Base-by-base conservation (phyloP, 2,113 vertebrate species). In the Piprites chloris region DNA sequence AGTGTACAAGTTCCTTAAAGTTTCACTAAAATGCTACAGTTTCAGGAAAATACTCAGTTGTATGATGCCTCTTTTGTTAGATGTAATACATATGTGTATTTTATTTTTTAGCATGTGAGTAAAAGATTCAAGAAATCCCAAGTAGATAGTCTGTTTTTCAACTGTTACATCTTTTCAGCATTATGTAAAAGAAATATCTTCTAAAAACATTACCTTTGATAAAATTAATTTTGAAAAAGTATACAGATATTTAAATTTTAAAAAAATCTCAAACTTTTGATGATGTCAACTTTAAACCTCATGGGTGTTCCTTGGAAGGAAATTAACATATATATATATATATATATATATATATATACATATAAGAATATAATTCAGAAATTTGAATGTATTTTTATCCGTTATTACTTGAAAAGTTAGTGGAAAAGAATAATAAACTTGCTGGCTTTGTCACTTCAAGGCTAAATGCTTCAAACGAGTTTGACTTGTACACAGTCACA, bases 101-200 rank as follows among this genome's bases (percentile, higher is more conserved):
- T 58, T 7, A 33, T 35, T 22, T 63, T 72, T 66, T 46, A 22
- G 1, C 2, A 7, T 41, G 8, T 0, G 2, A 33, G 6, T 81
- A 3, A 81, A 79, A 89, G 22, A 49, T 37, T 62, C 8, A 83
- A 93, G 32, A 85, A 69, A 83, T 85, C 88, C 41, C 35, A 67
- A 65, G 33, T 27, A 63, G 35, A 47, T 89, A 53, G 23, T 17
- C 44, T 92, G 20, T 14, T 85, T 93, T 93, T 86, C 28, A 88
- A 41, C 26, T 65, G 2, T 32, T 44, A 23, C 14, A 27, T 27
- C 14, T 52, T 50, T 52, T 26, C 26, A 52, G 26, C 26, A 52
- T 52, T 52, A 52, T 5, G 5, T 28, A 52, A 28, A 52, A 28
- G 26, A 52, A 52, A 9, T 28, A 52, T 14, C 21, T 85, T 87